These are phyloP conservation scores for Zonotrichia leucophrys DNA, from an alignment of 2,113 vertebrate genomes.

Conservation along the genomic window DNA sequence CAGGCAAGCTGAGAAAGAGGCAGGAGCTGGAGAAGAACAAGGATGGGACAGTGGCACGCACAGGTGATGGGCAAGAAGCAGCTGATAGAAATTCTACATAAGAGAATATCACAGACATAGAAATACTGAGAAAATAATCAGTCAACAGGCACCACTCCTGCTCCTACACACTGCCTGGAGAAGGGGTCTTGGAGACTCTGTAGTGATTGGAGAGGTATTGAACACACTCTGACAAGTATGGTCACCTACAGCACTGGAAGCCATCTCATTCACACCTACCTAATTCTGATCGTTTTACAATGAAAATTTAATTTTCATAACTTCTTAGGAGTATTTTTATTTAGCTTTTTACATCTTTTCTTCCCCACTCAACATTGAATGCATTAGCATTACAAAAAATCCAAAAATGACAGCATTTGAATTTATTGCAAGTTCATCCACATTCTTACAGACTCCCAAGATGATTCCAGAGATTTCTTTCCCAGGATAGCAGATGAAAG, in stretches of 20 bases:
- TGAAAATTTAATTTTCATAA: neutral
- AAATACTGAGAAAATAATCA: neutral
- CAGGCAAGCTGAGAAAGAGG: neutral
- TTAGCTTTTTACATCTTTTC: neutral
- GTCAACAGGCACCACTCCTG: neutral
- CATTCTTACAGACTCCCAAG: neutral
- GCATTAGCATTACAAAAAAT: neutral
- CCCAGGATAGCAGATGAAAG: neutral
- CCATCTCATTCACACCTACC: neutral
- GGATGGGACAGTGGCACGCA: accelerated
- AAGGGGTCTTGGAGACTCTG: neutral
- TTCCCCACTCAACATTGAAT: neutral
- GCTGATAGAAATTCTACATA: neutral
- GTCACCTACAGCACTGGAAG: neutral
- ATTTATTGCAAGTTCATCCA: conserved; percentile 8
- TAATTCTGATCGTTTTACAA: neutral
- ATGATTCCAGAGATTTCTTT: neutral
- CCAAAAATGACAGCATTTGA: neutral
- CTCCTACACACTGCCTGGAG: neutral
- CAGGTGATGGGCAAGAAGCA: neutral
- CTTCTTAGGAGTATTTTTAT: neutral
- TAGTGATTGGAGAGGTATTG: neutral
- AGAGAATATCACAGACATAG: neutral
- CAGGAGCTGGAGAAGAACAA: neutral
- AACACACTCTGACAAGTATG: neutral